Conservation (phyloP, 2,113 vertebrate genomes). For the pig (Sus scrofa) region DNA sequence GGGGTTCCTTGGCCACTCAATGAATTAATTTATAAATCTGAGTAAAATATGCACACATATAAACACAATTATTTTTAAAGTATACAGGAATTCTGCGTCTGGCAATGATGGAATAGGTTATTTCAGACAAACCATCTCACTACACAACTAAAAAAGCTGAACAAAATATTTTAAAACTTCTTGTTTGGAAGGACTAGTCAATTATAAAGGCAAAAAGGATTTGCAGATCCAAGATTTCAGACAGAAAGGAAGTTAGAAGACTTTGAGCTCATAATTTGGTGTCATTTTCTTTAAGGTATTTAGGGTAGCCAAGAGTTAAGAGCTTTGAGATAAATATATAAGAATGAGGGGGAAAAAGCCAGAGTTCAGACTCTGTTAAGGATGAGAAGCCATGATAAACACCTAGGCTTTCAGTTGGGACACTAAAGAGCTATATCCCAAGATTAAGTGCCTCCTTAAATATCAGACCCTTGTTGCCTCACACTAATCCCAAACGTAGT, state of each 20-base stretch:
- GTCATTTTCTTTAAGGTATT: not conserved
- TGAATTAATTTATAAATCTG: not conserved
- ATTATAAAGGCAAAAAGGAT: not conserved
- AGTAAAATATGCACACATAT: not conserved
- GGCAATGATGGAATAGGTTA: not conserved
- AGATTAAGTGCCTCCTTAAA: not conserved
- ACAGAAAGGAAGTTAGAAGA: not conserved
- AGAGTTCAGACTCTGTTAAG: not conserved
- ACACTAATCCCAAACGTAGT: not conserved
- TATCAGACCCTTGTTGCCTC: not conserved
- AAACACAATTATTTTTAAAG: not conserved
- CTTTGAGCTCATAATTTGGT: not conserved
- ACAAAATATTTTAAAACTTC: not conserved
- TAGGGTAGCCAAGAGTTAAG: not conserved
- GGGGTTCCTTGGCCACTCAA: not conserved
- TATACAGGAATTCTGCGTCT: not conserved
- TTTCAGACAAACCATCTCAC: not conserved
- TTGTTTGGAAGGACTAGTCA: not conserved
- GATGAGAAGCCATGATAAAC: not conserved
- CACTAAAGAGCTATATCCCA: not conserved
- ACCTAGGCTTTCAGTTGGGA: not conserved
- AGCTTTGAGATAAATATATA: not conserved
- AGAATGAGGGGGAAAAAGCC: not conserved
- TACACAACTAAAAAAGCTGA: not conserved
- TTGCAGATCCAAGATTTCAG: constrained; percentile 17